These are phyloP conservation scores for Syrmaticus mikado DNA, from an alignment of 2,113 vertebrate genomes.

Conservation along the genomic window DNA sequence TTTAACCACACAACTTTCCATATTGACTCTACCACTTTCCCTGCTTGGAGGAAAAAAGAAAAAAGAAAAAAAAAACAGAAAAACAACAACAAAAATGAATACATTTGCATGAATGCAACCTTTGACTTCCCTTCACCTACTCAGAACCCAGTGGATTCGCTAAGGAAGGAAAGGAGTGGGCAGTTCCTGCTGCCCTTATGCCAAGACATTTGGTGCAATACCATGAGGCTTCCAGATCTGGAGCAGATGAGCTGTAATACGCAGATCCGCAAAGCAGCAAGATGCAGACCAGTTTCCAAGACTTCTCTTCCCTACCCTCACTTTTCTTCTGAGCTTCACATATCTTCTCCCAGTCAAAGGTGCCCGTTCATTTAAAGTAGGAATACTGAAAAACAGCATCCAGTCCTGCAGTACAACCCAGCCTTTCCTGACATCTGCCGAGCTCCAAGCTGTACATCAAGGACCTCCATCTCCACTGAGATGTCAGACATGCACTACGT, in stretches of 20 bases:
- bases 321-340: neutral
- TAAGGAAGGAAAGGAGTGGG: neutral
- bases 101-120: neutral
- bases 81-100: neutral
- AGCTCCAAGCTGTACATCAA: neutral
- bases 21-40: neutral
- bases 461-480: neutral
- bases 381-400: neutral
- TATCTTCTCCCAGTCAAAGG: neutral
- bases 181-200: neutral
- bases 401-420: neutral
- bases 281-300: fast-evolving
- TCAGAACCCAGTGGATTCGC: neutral
- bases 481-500: neutral
- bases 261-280: neutral
- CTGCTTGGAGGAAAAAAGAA: neutral
- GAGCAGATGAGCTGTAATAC: neutral
- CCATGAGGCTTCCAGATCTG: neutral
- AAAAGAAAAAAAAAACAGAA: neutral
- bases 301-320: neutral
- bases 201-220: neutral
- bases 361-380: neutral
- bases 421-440: neutral
- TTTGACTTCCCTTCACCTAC: neutral
- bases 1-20: neutral